Evolutionary conservation across 2,797 vertebrate species (phyloP).

Genomic region (Lutjanus campechanus): DNA sequence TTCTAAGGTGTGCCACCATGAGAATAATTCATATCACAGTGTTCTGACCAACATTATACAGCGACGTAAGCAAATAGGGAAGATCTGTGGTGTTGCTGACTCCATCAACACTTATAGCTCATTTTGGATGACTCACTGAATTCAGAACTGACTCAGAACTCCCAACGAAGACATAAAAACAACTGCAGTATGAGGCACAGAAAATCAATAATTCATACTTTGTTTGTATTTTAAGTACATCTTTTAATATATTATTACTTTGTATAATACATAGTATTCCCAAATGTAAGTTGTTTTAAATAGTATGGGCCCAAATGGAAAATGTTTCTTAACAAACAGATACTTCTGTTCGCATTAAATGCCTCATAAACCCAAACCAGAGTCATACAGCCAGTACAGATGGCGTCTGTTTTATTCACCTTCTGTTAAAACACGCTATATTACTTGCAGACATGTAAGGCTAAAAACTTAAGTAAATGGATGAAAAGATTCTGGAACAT

Average conservation of each 20-base stretch:
- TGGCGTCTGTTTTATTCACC: background rate
- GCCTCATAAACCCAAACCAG: conserved; percentile 8
- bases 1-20: background rate
- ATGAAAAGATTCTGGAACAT: too few relatives aligned
- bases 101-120: background rate
- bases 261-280: background rate
- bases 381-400: background rate
- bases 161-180: background rate
- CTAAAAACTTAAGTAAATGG: too few relatives aligned
- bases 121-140: background rate
- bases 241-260: background rate
- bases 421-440: background rate
- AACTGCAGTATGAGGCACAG: background rate
- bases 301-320: background rate
- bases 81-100: background rate
- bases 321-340: background rate
- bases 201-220: conserved; percentile 6
- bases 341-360: background rate
- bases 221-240: background rate
- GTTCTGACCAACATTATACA: background rate
- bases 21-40: conserved; percentile 4
- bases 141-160: background rate
- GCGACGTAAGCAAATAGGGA: background rate
- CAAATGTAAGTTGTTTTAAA: background rate
- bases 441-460: too few relatives aligned